Evolutionary conservation across 2,113 vertebrate genomes (phyloP).

Genomic region (Macquaria ambigua): DNA sequence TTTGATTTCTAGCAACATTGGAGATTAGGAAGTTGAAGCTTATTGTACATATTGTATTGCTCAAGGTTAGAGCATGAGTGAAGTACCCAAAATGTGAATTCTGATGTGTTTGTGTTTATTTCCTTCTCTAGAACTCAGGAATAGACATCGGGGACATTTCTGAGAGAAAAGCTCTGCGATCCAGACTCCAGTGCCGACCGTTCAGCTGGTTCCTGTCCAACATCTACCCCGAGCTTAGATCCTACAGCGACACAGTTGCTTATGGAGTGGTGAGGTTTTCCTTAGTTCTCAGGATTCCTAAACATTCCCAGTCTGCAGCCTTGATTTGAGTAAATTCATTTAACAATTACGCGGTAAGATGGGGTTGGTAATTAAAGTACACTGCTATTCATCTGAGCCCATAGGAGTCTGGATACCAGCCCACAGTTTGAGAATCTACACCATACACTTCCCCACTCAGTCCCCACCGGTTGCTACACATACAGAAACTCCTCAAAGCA

Average conservation of each 20-base stretch:
- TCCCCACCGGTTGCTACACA: not conserved
- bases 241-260: constrained; percentile 91
- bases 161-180: constrained; percentile 89
- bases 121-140: constrained; percentile 88
- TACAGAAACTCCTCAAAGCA: constrained; percentile 1
- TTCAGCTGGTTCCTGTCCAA: constrained; percentile 98
- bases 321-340: not conserved
- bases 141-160: constrained; percentile 96
- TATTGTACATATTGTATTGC: not conserved
- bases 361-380: not conserved
- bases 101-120: not conserved
- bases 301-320: not conserved
- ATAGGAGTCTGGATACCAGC: not conserved
- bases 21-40: not conserved
- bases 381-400: not conserved
- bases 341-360: not conserved
- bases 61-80: not conserved
- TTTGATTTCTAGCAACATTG: not conserved
- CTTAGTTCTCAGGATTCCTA: not conserved
- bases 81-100: not conserved
- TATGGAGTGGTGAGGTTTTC: constrained; percentile 91
- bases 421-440: not conserved
- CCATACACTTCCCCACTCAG: not conserved
- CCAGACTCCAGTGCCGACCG: constrained; percentile 91
- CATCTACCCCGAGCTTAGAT: constrained; percentile 95